Evolutionary conservation across 1,140 invertebrate species (phyloP), one percentile per base, ranked within the genome.

Genomic region (Megathymus violae): DNA sequence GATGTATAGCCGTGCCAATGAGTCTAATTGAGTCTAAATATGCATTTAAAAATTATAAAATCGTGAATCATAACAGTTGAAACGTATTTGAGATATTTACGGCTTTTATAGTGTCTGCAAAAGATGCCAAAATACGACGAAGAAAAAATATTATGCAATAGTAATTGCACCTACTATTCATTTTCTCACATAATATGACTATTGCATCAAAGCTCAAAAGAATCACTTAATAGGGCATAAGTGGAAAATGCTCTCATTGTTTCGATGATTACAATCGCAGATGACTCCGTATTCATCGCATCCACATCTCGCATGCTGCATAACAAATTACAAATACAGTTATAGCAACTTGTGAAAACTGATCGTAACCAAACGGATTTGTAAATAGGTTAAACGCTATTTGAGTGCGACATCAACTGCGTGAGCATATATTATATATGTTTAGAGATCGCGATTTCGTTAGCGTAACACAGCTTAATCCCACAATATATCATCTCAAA

Each of bases 201-300:
- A 44, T 58, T 19, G 22, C 19, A n/a, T 58, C 52, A 58, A 58
- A 31, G 41, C 52, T 58, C 52, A 31, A 58, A 58, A 40, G 52
- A 58, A 58, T 44, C 41, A 31, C 52, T 56, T 56, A 58, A 44
- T 6, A 58, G 40, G 44, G 22, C 40, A 58, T 34, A 40, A 13
- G 52, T 58, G 41, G 52, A 58, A 46, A 58, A 58, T 44, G 52
- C 40, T 56, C 38, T 56, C 52, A 56, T 56, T 56, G 40, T 56
- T 19, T 17, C 40, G 14, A 56, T 13, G 40, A 56, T 56, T 44
- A 56, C 52, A 56, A 56, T 56, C 52, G 52, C 52, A 56, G 52
- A 56, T 56, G 52, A 14, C 44, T 44, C 52, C 9, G 16, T 54
- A 40, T 54, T 22, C 44, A 56, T 31, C 25, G 40, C 31, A 56